These are phyloP conservation scores for Sebastiscus tertius DNA, from an alignment of 2,797 vertebrate species.

Conservation along the genomic window DNA sequence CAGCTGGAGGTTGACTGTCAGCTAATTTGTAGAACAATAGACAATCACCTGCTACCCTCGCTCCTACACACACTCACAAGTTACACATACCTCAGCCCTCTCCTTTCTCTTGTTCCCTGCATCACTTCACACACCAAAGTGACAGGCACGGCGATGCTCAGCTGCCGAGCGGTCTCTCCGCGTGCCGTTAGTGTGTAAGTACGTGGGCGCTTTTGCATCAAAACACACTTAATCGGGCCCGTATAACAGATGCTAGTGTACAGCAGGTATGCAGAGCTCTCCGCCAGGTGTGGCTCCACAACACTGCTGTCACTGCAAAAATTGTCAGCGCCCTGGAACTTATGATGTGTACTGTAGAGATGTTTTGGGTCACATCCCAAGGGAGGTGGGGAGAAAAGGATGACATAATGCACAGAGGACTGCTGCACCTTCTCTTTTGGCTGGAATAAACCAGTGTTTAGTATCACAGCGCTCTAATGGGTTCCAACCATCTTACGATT, in stretches of 20 bases:
- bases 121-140: slow-evolving; percentile 39
- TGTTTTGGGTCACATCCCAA: slow-evolving; percentile 62
- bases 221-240: slow-evolving; percentile 42
- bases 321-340: slow-evolving; percentile 34
- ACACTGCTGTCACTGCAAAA: slow-evolving; percentile 70
- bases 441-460: slow-evolving; percentile 13
- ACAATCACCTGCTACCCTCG: slow-evolving; percentile 53
- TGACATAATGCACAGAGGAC: slow-evolving; percentile 51
- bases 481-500: slow-evolving; percentile 32
- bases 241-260: slow-evolving; percentile 53
- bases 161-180: not conserved
- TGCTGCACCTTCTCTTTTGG: slow-evolving; percentile 5
- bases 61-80: not conserved
- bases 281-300: slow-evolving; percentile 62
- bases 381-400: not conserved
- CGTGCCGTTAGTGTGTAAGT: not conserved
- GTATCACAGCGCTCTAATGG: slow-evolving; percentile 31
- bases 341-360: slow-evolving; percentile 48
- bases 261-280: slow-evolving; percentile 50
- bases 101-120: not conserved
- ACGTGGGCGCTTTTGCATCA: slow-evolving; percentile 37
- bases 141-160: slow-evolving; percentile 36
- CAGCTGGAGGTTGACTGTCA: slow-evolving; percentile 59
- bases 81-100: not conserved
- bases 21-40: slow-evolving; percentile 70